Evolutionary conservation across 2,113 vertebrate genomes (phyloP).

Genomic region (Recurvirostra avosetta): DNA sequence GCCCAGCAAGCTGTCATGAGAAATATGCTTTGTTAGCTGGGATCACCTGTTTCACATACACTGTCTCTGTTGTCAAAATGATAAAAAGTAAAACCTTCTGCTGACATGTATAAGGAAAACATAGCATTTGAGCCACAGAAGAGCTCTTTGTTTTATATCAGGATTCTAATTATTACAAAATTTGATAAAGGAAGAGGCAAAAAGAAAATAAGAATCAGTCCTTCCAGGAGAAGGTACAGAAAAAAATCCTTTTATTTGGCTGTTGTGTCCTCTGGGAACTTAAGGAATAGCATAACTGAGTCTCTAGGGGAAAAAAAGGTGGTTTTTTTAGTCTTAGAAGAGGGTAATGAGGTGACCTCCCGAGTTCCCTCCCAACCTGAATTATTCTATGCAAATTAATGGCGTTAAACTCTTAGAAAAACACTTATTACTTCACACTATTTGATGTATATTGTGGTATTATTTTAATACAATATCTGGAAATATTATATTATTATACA

Average conservation of each 20-base stretch:
- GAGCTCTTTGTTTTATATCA: background rate
- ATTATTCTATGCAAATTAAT: background rate
- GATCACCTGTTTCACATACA: background rate
- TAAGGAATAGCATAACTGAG: background rate
- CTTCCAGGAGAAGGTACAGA: background rate
- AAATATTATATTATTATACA: background rate
- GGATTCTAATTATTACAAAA: background rate
- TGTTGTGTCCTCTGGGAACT: background rate
- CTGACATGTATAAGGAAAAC: background rate
- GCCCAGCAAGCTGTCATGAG: background rate
- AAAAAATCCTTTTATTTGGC: background rate
- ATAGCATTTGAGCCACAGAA: background rate
- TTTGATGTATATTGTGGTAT: background rate
- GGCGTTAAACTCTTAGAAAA: background rate
- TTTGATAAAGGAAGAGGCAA: background rate
- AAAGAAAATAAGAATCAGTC: background rate
- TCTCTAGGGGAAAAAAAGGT: background rate
- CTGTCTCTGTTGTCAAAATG: background rate
- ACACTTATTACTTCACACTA: background rate
- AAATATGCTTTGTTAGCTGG: background rate
- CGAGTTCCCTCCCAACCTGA: background rate
- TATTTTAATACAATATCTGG: background rate
- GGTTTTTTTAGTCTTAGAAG: background rate
- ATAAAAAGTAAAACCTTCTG: background rate
- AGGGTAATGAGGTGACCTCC: background rate